These are phyloP conservation scores for Taenaris catops DNA, from an alignment of 2,888 invertebrate species.

Conservation along the genomic window DNA sequence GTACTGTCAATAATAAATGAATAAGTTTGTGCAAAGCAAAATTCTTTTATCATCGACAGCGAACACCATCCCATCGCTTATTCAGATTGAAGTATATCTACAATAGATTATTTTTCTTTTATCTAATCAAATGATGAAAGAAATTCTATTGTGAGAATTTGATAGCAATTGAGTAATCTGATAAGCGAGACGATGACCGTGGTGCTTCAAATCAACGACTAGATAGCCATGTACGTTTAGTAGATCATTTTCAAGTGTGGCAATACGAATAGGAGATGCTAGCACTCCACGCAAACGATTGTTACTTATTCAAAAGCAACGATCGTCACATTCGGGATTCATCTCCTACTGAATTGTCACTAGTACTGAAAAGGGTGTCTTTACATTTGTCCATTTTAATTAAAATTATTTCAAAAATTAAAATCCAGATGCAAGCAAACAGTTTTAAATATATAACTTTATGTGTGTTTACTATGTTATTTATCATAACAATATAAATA, in stretches of 20 bases:
- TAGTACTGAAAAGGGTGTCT: slow-evolving; percentile 39
- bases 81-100: slow-evolving; percentile 38
- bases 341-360: slow-evolving; percentile 76
- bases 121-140: slow-evolving; percentile 16
- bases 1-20: slow-evolving; percentile 49
- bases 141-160: not conserved
- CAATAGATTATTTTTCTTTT: slow-evolving; percentile 31
- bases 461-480: slow-evolving; percentile 4
- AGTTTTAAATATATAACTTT: slow-evolving; percentile 4
- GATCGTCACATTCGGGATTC: slow-evolving; percentile 57
- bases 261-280: slow-evolving; percentile 65
- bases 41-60: slow-evolving; percentile 47
- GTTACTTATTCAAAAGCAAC: slow-evolving; percentile 62
- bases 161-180: slow-evolving; percentile 30
- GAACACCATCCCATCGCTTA: slow-evolving; percentile 61
- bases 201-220: slow-evolving; percentile 77
- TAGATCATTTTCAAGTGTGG: slow-evolving; percentile 48
- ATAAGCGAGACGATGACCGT: slow-evolving; percentile 68
- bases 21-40: slow-evolving; percentile 25
- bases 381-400: slow-evolving; percentile 16
- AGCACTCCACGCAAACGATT: slow-evolving; percentile 49
- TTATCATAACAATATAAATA: not conserved
- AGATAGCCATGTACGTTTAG: slow-evolving; percentile 70
- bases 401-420: slow-evolving; percentile 6
- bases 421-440: slow-evolving; percentile 12